A percentile compares a stretch with the other conserved stretches of the same genome.
These are phyloP conservation scores for Diplogasteroides magnus DNA, from an alignment of 1,140 invertebrate species.

Conservation along the genomic window DNA sequence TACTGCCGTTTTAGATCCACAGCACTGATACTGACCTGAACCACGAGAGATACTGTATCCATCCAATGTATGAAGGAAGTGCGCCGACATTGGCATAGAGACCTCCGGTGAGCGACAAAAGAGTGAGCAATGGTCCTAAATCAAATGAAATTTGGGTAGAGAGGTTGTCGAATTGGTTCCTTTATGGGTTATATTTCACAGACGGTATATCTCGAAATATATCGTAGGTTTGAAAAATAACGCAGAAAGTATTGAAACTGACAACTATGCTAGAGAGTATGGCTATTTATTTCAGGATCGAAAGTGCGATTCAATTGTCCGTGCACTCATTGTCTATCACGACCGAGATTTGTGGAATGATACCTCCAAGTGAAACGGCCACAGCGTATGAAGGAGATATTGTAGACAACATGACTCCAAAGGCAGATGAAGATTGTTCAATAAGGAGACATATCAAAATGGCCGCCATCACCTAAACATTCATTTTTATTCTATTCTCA, in stretches of 20 bases:
- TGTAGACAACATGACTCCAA: slow-evolving; percentile 51
- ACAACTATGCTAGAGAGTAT: too few relatives aligned
- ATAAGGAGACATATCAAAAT: slow-evolving; percentile 42
- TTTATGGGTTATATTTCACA: too few relatives aligned
- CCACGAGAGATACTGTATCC: slow-evolving; percentile 51
- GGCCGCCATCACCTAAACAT: slow-evolving; percentile 29
- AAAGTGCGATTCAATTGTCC: too few relatives aligned
- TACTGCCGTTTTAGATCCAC: background rate
- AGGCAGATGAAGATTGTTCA: slow-evolving; percentile 53
- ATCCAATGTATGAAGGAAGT: slow-evolving; percentile 45
- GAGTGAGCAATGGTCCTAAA: slow-evolving; percentile 42
- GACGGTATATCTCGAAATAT: too few relatives aligned
- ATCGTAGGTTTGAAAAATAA: too few relatives aligned
- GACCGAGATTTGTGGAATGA: too few relatives aligned
- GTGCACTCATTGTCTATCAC: too few relatives aligned
- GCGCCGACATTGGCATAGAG: slow-evolving; percentile 49
- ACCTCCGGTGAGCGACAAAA: slow-evolving; percentile 52
- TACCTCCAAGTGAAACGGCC: slow-evolving; percentile 9
- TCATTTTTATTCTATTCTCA: too few relatives aligned
- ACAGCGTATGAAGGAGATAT: slow-evolving; percentile 46
- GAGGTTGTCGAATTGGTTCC: too few relatives aligned
- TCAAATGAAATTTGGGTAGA: slow-evolving; percentile 7
- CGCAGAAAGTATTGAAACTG: too few relatives aligned
- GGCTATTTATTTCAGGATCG: too few relatives aligned
- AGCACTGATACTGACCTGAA: slow-evolving; percentile 36